Evolutionary conservation across 2,797 vertebrate genomes (phyloP), one percentile per base, ranked within the genome.

Genomic region (Melanotaenia pygmaea): DNA sequence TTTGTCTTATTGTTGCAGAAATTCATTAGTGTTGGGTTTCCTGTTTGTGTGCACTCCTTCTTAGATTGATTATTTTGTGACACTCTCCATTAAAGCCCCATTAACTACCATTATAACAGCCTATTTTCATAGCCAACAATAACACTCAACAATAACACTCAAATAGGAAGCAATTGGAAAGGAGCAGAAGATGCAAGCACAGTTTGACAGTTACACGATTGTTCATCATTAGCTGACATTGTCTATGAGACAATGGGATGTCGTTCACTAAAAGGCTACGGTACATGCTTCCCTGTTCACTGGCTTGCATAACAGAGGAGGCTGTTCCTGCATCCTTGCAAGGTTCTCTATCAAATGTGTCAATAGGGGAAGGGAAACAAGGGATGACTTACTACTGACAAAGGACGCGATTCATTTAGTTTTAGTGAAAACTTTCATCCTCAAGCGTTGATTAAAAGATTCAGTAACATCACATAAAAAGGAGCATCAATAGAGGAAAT

Each of bases 11-110:
- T 85, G 79, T 84, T 57, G 74, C 74, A 82, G 74, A 69, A 86
- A 85, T 81, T 88, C 84, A 87, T 91, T 89, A 84, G 50, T 18
- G 53, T 74, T 71, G 84, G 43, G 16, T 67, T 78, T 81, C 67
- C 64, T 80, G 71, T 85, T 86, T 71, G 69, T 84, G 78, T 59
- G 67, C 73, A 64, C 43, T 77, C 64, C 64, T 43, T 35, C 81
- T 81, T 70, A 85, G 86, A 93, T 91, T 90, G 86, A 92, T 92
- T 89, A 86, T 85, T 91, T 82, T 74, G 77, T 81, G 89, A 86
- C 87, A 87, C 83, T 91, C 84, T 89, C 87, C 86, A 92, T 93
- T 93, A 92, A 90, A 86, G 84, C 63, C 74, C 88, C 88, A 93
- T 93, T 94, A 92, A 83, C 86, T 74, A 43, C 80, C 82, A 93